Evolutionary conservation across 2,113 vertebrate species (phyloP), one percentile per base, ranked within the genome.

Genomic region (Hystrix cristata): DNA sequence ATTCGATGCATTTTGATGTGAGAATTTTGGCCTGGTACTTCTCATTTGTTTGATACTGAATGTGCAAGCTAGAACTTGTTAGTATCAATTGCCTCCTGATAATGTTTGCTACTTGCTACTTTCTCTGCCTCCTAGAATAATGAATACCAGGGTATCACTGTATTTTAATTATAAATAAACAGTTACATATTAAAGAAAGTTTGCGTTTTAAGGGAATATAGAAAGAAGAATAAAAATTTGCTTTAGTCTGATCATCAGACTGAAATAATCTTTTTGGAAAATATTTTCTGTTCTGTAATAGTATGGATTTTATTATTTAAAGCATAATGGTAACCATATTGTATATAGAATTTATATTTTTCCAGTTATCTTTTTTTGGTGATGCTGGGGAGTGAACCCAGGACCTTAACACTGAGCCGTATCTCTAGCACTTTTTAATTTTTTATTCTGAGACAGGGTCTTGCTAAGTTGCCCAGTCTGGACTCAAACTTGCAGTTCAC

Each of bases 231-330:
- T 18, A 48, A 79, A 94, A 69, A 65, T 64, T 71, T 21, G 34
- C 6, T 65, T 90, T 81, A 69, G 51, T 51, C 46, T 90, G 13
- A 59, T n/a, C 16, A 43, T 5, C 6, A 46, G 87, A 81, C 51
- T 84, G 55, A 95, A 59, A 69, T 27, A 14, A 80, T 14, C 46
- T 65, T 38, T 19, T 21, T 67, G 38, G 64, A 72, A 72, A 72
- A 34, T 57, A 46, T 64, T 83, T 95, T 6, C 5, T 71, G 5
- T 59, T 25, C 18, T 81, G 18, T 9, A 48, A 13, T 64, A 29
- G 13, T 71, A 13, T 64, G 65, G 51, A 65, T 74, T 90, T 82
- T 87, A 87, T 74, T 82, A 82, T 86, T 83, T 71, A 87, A 91
- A 76, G 51, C 3, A 53, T 16, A 67, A 14, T 48, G 87, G 1